These are phyloP conservation scores for Aegotheles bennettii DNA, from an alignment of 2,113 vertebrate species.

Conservation along the genomic window DNA sequence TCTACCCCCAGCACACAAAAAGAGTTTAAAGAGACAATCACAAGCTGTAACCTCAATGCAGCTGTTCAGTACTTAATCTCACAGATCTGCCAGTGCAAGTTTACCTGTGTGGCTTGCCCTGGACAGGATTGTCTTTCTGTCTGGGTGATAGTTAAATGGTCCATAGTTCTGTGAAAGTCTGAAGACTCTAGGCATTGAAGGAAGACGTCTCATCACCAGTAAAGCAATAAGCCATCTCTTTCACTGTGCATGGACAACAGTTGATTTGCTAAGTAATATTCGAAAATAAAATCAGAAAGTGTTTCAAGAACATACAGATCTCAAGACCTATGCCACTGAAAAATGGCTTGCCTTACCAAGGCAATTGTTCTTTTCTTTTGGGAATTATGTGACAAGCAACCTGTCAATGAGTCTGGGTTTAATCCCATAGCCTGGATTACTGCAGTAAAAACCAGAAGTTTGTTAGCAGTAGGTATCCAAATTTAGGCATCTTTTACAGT, in stretches of 20 bases:
- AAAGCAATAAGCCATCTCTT: not conserved
- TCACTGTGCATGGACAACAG: not conserved
- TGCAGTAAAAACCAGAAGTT: not conserved
- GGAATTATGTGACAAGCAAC: not conserved
- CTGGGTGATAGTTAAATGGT: not conserved
- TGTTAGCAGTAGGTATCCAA: not conserved
- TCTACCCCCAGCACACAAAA: not conserved
- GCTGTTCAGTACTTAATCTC: not conserved
- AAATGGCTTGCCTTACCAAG: not conserved
- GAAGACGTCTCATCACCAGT: not conserved
- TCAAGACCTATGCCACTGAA: not conserved
- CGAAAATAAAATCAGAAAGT: not conserved
- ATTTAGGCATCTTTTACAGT: not conserved
- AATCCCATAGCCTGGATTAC: not conserved
- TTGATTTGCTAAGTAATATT: not conserved
- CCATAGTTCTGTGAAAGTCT: not conserved
- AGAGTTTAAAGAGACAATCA: slow-evolving; percentile 40
- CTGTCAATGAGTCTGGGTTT: not conserved
- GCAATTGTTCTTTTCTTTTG: not conserved
- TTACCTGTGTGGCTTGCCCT: not conserved
- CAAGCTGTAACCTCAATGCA: not conserved
- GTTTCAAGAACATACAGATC: not conserved
- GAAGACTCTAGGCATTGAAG: not conserved
- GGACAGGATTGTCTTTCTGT: not conserved
- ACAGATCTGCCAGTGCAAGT: not conserved